Base-by-base conservation (phyloP, 1,140 invertebrate genomes). In the Drosophila bocki region DNA sequence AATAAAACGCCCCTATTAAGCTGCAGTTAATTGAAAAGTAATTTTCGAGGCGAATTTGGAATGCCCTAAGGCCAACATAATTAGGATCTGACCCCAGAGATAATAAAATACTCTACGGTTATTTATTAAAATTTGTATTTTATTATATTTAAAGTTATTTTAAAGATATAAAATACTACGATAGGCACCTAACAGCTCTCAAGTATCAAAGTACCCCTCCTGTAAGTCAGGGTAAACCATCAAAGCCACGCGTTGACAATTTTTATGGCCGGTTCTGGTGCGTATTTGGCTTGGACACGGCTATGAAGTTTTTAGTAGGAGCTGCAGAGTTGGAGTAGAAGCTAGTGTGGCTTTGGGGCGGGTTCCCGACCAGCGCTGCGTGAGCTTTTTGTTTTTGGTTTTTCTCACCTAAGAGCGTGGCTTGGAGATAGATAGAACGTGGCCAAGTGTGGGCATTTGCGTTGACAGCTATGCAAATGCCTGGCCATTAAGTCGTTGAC, bases 391-490 rank as follows among this genome's bases (percentile, higher is more conserved):
- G 67, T 71, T 60, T 72, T 72, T 50, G 69, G 67, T 51, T 72
- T 72, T 51, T 72, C 53, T 72, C 69, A 71, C 69, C 44, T 56
- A n/a, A 9, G 26, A 37, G 41, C 33, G 32, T n/a, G 61, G 39
- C 53, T n/a, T 33, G n/a, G 50, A 54, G 51, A 54, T 41, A 47
- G 56, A 48, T 51, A 70, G 69, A 78, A 63, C 67, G 81, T 78
- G 77, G 63, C 83, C 84, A 83, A 80, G 83, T 87, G 83, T 88
- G 84, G 84, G 84, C 77, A 88, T 88, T 81, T 79, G 47, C 80
- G 85, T 67, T 84, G 84, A 90, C 80, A 90, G 80, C 80, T 84
- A 87, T 87, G 84, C 84, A 87, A 87, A 87, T 87, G 82, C 74
- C 53, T 84, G 74, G 65, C 84, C 85, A 87, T 87, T 87, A 87